These are phyloP conservation scores for Berghia stephanieae DNA, from an alignment of 1,140 invertebrate species.

Conservation along the genomic window DNA sequence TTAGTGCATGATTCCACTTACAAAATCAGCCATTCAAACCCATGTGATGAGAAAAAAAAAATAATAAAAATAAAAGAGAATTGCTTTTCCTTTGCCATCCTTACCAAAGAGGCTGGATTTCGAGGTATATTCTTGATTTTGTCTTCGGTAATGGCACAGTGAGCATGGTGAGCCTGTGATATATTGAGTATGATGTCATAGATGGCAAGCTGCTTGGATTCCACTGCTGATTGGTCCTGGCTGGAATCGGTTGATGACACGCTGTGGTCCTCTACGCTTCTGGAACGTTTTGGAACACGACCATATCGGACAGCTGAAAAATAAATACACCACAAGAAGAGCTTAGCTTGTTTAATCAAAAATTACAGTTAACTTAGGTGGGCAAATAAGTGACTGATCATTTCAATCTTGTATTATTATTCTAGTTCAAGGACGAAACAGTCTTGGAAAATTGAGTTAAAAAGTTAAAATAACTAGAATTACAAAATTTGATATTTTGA, in stretches of 20 bases:
- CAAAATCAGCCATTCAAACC: no score
- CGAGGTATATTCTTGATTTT: conserved; percentile 76
- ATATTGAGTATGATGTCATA: conserved; percentile 89
- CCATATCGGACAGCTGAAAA: conserved; percentile 91
- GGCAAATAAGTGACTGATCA: no score
- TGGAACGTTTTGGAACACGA: conserved; percentile 90
- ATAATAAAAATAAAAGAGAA: background rate
- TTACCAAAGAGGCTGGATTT: conserved; percentile 63
- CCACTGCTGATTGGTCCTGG: conserved; percentile 55
- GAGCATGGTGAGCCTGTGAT: conserved; percentile 87
- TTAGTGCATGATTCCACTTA: no score
- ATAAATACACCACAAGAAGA: no score
- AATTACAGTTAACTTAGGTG: no score
- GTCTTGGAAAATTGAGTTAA: background rate
- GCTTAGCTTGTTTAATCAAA: no score
- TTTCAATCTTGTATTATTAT: background rate
- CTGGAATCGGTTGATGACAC: conserved; percentile 56
- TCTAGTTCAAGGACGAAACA: background rate
- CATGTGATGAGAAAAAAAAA: conserved; percentile 11
- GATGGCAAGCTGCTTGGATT: conserved; percentile 72
- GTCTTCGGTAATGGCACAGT: conserved; percentile 91
- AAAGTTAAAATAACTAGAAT: no score
- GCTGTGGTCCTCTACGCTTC: conserved; percentile 76
- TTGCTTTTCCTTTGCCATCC: no score
- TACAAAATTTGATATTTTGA: no score